Evolutionary conservation across 2,113 vertebrate genomes (phyloP), one percentile per base, ranked within the genome.

Genomic region (Xyliphius kryptos): DNA sequence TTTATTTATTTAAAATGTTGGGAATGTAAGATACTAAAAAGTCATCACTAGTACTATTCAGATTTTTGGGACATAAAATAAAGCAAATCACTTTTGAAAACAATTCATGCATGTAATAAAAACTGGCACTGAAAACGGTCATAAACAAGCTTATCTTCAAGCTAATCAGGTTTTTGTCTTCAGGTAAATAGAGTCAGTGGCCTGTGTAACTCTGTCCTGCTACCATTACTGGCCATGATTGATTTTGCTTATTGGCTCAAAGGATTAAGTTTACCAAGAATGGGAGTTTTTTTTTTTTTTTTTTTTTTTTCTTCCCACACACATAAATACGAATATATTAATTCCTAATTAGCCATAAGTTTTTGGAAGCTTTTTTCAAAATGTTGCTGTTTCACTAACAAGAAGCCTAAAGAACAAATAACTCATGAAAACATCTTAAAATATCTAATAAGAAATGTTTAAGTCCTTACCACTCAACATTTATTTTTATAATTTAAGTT

Each of bases 191-290:
- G 70, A 65, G 70, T 61, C 69, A 74, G 71, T 69, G 19, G 63
- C 80, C 75, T 69, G 26, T 49, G 62, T 72, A 71, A 74, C 76
- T 74, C 70, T 66, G 66, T 65, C 66, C 71, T 63, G 71, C 68
- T 77, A 67, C 74, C 72, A 66, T 67, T 56, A 65, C 67, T 79
- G 66, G 50, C 53, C 11, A 7, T 79, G 77, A 84, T 79, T 76
- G 79, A 83, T 79, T 83, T 76, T 72, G 74, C 77, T 71, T 73
- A 75, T 68, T 67, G 74, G 71, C 76, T 78, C 73, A 62, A 64
- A 76, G 75, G 77, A 86, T 83, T 77, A 81, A 52, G 62, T 79
- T 80, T 80, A 86, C 81, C 81, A 20, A 13, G 60, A 49, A 61
- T 74, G 76, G 20, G 66, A 73, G 56, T 64, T 67, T 69, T 79